A percentile compares a stretch with the other conserved stretches of the same genome.
Evolutionary conservation across 2,888 invertebrate genomes (phyloP).

Genomic region (Lasioglossum vierecki): DNA sequence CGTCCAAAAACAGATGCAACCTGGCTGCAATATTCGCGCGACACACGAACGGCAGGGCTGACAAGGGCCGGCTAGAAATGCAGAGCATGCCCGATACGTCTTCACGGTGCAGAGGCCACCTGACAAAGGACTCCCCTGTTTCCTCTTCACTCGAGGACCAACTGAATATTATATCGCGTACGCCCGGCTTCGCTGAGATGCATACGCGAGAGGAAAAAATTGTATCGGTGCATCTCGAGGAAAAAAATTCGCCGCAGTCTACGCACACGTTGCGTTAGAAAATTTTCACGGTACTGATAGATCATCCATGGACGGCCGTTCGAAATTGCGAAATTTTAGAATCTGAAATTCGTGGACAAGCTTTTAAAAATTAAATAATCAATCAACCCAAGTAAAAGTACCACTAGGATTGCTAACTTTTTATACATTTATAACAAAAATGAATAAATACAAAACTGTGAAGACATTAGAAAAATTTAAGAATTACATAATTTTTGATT

Average conservation of each 20-base stretch:
- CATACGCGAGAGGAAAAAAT: not conserved
- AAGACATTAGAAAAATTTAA: not conserved
- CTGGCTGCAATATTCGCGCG: constrained; percentile 58
- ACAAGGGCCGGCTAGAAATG: constrained; percentile 66
- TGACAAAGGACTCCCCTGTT: constrained; percentile 67
- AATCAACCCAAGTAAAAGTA: not conserved
- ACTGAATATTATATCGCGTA: constrained; percentile 34
- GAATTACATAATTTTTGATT: not conserved
- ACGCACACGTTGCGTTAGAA: not conserved
- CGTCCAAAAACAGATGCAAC: constrained; percentile 71
- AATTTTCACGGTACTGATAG: not conserved
- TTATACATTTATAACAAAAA: not conserved
- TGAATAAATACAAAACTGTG: not conserved
- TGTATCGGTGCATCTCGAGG: not conserved
- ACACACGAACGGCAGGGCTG: constrained; percentile 58
- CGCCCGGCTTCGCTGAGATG: not conserved
- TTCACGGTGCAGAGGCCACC: constrained; percentile 66
- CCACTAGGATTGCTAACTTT: not conserved
- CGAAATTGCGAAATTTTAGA: not conserved
- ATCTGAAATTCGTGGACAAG: too few species aligned
- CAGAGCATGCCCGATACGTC: constrained; percentile 68
- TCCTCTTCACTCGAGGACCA: constrained; percentile 25
- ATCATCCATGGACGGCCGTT: not conserved
- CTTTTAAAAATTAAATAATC: too few species aligned
- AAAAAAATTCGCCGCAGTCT: not conserved